Evolutionary conservation across 2,888 invertebrate species (phyloP).

Genomic region (Gymnocheta viridis): DNA sequence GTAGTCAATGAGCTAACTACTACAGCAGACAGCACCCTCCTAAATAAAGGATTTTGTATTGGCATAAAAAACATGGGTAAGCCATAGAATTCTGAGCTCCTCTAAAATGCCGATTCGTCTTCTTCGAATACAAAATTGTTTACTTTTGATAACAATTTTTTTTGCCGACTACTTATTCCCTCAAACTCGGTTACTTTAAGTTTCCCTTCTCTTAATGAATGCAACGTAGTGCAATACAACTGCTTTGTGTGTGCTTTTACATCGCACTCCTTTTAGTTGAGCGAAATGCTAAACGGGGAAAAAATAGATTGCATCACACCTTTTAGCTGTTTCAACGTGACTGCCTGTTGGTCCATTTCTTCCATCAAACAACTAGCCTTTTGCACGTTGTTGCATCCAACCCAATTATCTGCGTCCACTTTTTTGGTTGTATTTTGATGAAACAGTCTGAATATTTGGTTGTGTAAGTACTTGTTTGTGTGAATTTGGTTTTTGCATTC

Average conservation of each 20-base stretch:
- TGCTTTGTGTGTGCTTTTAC: neutral
- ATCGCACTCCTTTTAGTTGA: neutral
- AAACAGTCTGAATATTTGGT: neutral
- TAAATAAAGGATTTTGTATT: too few species aligned
- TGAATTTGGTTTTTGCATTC: constrained; percentile 32
- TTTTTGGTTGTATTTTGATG: neutral
- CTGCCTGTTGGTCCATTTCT: neutral
- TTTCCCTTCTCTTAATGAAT: neutral
- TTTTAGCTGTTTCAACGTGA: constrained; percentile 11
- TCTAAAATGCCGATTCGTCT: too few species aligned
- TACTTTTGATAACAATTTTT: neutral
- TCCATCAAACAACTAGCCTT: neutral
- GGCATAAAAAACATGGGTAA: too few species aligned
- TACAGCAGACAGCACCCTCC: too few species aligned
- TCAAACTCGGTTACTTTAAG: neutral
- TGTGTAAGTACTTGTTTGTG: neutral
- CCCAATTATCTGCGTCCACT: neutral
- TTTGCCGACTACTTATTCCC: neutral
- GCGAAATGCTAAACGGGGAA: neutral
- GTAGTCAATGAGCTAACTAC: too few species aligned
- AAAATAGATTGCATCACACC: constrained; percentile 36
- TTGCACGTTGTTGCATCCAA: neutral
- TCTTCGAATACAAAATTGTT: too few species aligned
- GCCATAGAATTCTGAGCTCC: too few species aligned
- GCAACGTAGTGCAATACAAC: neutral